Conservation (phyloP, 2,113 vertebrate species). For the Leiothrix lutea region DNA sequence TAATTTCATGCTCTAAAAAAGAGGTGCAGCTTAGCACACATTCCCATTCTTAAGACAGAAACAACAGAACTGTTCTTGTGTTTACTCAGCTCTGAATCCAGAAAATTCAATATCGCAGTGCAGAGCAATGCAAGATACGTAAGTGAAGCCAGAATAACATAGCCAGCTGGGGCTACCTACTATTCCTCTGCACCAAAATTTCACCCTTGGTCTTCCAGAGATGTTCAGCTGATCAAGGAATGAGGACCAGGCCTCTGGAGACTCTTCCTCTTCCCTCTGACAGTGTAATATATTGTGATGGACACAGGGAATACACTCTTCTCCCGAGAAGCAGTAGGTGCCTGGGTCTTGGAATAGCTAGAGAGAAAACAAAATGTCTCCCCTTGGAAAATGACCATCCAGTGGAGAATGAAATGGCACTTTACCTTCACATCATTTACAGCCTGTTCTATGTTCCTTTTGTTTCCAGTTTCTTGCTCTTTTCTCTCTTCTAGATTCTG, state of each 20-base stretch:
- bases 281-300: background rate
- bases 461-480: conserved; percentile 60
- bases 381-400: background rate
- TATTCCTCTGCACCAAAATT: background rate
- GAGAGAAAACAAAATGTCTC: background rate
- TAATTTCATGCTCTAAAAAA: background rate
- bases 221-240: background rate
- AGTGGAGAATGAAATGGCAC: background rate
- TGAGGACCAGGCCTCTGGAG: background rate
- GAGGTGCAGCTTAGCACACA: background rate
- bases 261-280: background rate
- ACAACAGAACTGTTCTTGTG: background rate
- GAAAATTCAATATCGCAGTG: background rate
- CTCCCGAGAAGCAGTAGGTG: background rate
- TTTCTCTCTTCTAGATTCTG: conserved; percentile 66
- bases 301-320: background rate
- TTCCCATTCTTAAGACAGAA: background rate
- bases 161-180: background rate
- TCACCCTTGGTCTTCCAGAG: background rate
- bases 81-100: background rate
- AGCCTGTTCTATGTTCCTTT: conserved; percentile 53
- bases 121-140: background rate
- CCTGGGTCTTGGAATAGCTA: background rate
- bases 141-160: background rate
- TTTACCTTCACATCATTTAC: conserved; percentile 69